Evolutionary conservation across 2,888 invertebrate species (phyloP).

Genomic region (Lithophane ornitopus): DNA sequence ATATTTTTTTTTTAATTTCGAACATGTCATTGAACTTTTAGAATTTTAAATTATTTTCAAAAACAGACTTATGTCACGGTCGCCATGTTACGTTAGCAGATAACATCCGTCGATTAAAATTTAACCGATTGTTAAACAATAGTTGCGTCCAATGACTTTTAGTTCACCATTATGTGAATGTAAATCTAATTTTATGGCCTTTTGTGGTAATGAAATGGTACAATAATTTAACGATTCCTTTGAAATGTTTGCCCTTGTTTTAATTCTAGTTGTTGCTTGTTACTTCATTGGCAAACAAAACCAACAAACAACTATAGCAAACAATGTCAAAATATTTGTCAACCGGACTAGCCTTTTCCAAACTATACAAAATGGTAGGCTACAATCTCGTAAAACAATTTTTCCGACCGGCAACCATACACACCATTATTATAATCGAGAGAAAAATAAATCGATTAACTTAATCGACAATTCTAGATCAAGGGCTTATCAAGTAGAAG

Average conservation of each 20-base stretch:
- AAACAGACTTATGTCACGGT: constrained; percentile 50
- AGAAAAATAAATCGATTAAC: constrained; percentile 58
- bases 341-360: neutral
- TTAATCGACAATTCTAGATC: constrained; percentile 73
- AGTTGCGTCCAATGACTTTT: constrained; percentile 41
- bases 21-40: constrained; percentile 52
- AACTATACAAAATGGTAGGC: neutral
- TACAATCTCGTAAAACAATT: neutral
- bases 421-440: constrained; percentile 25
- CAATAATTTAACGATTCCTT: neutral
- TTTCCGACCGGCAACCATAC: neutral
- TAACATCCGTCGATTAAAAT: constrained; percentile 56
- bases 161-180: constrained; percentile 10
- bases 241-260: neutral
- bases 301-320: neutral
- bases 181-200: constrained; percentile 12
- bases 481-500: constrained; percentile 75
- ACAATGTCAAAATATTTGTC: neutral
- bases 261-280: neutral
- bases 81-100: constrained; percentile 17
- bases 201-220: constrained; percentile 15
- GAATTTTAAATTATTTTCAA: constrained; percentile 37
- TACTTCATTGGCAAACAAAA: neutral
- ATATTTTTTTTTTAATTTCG: neutral
- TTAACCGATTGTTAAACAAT: constrained; percentile 70